These are phyloP conservation scores for Blennius ocellaris DNA, from an alignment of 2,113 vertebrate species.

Conservation along the genomic window DNA sequence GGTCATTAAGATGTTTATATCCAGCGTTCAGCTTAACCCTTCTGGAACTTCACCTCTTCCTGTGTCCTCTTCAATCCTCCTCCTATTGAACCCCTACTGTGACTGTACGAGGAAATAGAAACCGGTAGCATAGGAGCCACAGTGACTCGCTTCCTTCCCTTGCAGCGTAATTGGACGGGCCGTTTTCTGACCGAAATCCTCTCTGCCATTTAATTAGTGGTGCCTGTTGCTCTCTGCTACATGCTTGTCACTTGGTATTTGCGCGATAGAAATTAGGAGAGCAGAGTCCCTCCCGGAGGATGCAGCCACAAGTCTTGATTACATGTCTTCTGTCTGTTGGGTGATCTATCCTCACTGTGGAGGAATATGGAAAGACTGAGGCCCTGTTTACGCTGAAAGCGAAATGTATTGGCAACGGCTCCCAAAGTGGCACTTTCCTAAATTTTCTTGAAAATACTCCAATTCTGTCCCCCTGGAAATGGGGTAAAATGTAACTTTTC, in stretches of 20 bases:
- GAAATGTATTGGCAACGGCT: too few species aligned
- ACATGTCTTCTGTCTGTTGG: neutral
- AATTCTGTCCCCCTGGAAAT: too few species aligned
- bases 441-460: too few species aligned
- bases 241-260: slow-evolving; percentile 29
- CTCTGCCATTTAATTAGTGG: slow-evolving; percentile 38
- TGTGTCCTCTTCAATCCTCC: neutral
- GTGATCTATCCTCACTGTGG: too few species aligned
- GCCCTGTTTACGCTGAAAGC: too few species aligned
- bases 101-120: neutral
- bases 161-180: slow-evolving; percentile 8
- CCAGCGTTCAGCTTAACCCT: slow-evolving; percentile 5
- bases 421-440: too few species aligned
- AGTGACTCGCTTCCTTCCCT: slow-evolving; percentile 1
- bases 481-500: too few species aligned
- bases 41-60: neutral
- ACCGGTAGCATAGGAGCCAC: neutral
- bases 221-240: slow-evolving; percentile 4
- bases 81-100: neutral
- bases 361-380: too few species aligned
- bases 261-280: neutral
- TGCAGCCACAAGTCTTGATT: slow-evolving; percentile 20
- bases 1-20: slow-evolving; percentile 13
- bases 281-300: neutral
- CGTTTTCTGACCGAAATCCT: slow-evolving; percentile 12